Percentiles rank a stretch among this genome's conserved stretches.
Evolutionary conservation across 1,140 invertebrate species (phyloP).

Genomic region (Penaeus vannamei): DNA sequence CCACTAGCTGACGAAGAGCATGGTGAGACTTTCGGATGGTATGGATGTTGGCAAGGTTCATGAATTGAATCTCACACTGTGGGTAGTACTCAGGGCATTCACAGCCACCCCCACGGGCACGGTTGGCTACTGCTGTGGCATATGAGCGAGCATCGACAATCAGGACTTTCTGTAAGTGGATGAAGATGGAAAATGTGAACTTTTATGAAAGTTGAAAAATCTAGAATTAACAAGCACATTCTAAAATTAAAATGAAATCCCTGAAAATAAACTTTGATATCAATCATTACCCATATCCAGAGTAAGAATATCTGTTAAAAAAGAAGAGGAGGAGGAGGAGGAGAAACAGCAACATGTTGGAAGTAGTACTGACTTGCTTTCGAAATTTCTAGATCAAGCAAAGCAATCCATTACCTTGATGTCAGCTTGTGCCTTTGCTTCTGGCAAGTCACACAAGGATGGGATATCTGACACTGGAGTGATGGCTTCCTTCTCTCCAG

Average conservation of each 20-base stretch:
- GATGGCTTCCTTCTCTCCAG: conserved; percentile 54
- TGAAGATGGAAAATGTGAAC: background rate
- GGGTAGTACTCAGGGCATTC: conserved; percentile 97
- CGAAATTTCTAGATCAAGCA: background rate
- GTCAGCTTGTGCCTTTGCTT: conserved; percentile 66
- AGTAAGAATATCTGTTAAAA: conserved; percentile 24
- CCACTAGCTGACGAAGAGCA: conserved; percentile 71
- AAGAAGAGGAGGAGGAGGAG: background rate
- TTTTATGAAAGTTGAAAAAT: conserved; percentile 64
- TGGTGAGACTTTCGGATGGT: conserved; percentile 84
- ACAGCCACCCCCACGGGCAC: conserved; percentile 94
- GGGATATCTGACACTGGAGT: conserved; percentile 62
- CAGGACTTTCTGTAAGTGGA: conserved; percentile 81
- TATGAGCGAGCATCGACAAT: conserved; percentile 97
- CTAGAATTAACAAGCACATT: conserved; percentile 50
- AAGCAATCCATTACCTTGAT: conserved; percentile 58
- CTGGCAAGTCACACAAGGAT: conserved; percentile 66
- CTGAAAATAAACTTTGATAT: background rate
- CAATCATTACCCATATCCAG: background rate
- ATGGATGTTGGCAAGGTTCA: conserved; percentile 98
- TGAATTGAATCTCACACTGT: conserved; percentile 94
- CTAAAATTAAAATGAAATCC: background rate
- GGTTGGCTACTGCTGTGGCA: conserved; percentile 93
- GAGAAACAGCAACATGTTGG: no score
- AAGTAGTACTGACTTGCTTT: no score